Evolutionary conservation across 2,113 vertebrate genomes (phyloP).

Genomic region (Dolichotis patagonum): DNA sequence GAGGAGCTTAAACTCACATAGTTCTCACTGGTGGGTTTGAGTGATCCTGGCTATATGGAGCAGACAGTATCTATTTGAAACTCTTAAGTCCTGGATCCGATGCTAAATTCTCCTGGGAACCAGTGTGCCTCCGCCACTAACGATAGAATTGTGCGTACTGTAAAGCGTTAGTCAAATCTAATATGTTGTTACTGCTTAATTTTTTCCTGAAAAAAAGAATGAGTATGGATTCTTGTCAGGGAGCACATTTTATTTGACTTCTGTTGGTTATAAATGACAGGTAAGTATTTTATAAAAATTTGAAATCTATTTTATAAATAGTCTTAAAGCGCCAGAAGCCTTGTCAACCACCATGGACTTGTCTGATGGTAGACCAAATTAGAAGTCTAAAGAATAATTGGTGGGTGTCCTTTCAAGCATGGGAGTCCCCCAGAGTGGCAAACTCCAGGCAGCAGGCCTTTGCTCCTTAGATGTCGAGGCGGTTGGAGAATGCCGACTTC

Average conservation of each 20-base stretch:
- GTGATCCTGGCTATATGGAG: background rate
- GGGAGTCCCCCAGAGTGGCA: background rate
- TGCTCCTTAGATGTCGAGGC: background rate
- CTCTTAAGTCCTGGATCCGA: background rate
- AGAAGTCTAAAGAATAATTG: background rate
- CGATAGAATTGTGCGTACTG: background rate
- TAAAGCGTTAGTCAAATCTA: constrained; percentile 38
- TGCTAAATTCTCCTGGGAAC: background rate
- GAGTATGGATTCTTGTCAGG: background rate
- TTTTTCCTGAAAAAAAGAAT: background rate
- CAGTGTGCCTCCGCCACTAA: background rate
- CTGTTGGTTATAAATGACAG: constrained; percentile 36
- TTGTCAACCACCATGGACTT: constrained; percentile 13
- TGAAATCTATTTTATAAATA: constrained; percentile 60
- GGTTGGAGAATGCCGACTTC: background rate
- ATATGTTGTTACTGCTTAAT: constrained; percentile 11
- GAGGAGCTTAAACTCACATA: background rate
- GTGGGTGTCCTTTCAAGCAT: background rate
- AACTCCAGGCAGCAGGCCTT: background rate
- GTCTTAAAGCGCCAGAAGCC: constrained; percentile 52
- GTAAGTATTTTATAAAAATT: constrained; percentile 60
- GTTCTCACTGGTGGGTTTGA: background rate
- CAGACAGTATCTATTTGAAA: background rate
- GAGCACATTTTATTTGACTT: constrained; percentile 37
- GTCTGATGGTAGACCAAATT: constrained; percentile 1